These are phyloP conservation scores for Nasonia oneida DNA, from an alignment of 2,888 invertebrate genomes.

Conservation along the genomic window DNA sequence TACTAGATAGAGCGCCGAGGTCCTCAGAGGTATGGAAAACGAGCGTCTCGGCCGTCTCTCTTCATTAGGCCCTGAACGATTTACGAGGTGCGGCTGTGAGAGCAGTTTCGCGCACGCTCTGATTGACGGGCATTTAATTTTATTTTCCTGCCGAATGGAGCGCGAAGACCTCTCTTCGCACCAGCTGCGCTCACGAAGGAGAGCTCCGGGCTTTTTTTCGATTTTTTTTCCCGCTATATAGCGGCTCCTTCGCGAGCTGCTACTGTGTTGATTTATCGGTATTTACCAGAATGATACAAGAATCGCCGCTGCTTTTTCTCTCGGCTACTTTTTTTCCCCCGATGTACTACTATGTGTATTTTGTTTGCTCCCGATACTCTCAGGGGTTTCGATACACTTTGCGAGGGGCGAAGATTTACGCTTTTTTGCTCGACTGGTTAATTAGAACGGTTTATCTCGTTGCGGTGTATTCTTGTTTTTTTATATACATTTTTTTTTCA, in stretches of 20 bases:
- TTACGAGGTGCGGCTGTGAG: constrained; percentile 17
- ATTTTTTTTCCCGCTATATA: not conserved
- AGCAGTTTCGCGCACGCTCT: not conserved
- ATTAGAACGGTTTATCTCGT: not conserved
- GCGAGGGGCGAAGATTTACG: not conserved
- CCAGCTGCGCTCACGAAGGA: not conserved
- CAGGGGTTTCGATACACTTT: not conserved
- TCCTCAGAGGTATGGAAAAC: not conserved
- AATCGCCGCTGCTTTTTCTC: not conserved
- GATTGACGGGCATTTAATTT: constrained; percentile 44
- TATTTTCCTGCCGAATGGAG: constrained; percentile 18
- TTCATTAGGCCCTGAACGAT: constrained; percentile 43
- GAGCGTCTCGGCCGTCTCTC: constrained; percentile 31
- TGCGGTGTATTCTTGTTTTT: not conserved
- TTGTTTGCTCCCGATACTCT: not conserved
- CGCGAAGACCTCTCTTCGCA: not conserved
- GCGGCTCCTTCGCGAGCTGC: not conserved
- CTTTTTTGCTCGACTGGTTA: not conserved
- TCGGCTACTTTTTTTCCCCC: not conserved
- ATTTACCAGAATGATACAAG: constrained; percentile 5
- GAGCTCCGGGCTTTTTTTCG: not conserved
- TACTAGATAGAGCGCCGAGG: not conserved
- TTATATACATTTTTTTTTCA: not conserved
- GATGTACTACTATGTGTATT: not conserved
- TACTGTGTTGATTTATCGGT: constrained; percentile 10